Base-by-base conservation (phyloP, 2,888 invertebrate species). In the Polietes domitor region DNA sequence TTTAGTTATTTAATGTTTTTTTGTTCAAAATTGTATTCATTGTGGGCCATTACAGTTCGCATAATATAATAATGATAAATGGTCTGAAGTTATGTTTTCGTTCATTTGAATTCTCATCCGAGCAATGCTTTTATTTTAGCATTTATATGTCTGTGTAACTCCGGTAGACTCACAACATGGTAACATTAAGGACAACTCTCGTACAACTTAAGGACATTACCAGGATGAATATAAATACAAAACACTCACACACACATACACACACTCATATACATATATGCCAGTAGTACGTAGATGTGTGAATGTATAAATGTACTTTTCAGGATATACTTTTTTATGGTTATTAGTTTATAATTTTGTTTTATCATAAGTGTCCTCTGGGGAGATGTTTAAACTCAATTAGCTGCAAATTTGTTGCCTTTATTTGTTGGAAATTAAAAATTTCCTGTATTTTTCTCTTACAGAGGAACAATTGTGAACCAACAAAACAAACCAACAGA, bases 331-430 rank as follows among this genome's bases (percentile, higher is more conserved):
- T 53, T 43, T 41, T 53, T 19, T 47, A 24, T n/a, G 10, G 0
- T 24, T 65, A 65, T 65, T 43, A 58, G 63, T 61, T 70, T 21
- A 65, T 65, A 65, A 65, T 65, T 65, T 41, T 41, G 41, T 65
- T 61, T 41, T 79, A 53, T 68, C 55, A 68, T 68, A 75, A 80
- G 24, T 37, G 47, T 70, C 58, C 74, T 43, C 50, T 21, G 58
- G 61, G 32, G 74, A 58, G 47, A 32, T 80, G 74, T 50, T 75
- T n/a, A 53, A 50, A 61, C 50, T 28, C 58, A 80, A 80, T 80
- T 74, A 75, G 24, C 43, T 70, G 68, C 17, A 37, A 80, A 70
- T 71, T 74, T 80, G 55, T 68, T 55, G 17, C 6, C 26, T 53
- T 74, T 37, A 58, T 28, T 26, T 61, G 61, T 61, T 28, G 5